Conservation (phyloP, 2,113 vertebrate genomes). For the Cyanoramphus novaezelandiae region DNA sequence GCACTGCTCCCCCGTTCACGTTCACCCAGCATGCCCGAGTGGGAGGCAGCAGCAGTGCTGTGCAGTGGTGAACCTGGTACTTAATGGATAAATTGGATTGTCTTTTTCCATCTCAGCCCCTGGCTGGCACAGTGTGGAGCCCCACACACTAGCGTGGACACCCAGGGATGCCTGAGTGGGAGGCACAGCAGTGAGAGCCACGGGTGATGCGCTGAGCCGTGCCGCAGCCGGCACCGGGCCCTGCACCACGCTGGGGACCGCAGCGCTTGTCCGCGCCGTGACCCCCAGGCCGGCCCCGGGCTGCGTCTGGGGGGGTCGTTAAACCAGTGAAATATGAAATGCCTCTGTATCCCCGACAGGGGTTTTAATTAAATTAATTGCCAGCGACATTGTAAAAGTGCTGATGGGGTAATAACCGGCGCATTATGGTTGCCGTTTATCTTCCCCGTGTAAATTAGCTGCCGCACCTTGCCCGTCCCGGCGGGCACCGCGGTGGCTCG, state of each 20-base stretch:
- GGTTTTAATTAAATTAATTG: slow-evolving; percentile 85
- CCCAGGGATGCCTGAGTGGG: background rate
- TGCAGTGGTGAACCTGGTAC: background rate
- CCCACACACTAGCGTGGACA: background rate
- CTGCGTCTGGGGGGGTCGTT: slow-evolving; percentile 44
- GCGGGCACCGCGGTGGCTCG: background rate
- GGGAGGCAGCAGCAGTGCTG: background rate
- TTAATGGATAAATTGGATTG: background rate
- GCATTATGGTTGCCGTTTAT: slow-evolving; percentile 59
- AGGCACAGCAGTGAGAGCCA: background rate
- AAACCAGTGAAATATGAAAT: slow-evolving; percentile 78
- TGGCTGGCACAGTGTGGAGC: background rate
- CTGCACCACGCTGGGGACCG: background rate
- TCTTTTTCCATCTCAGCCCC: background rate
- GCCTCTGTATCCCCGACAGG: slow-evolving; percentile 70
- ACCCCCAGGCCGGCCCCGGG: background rate
- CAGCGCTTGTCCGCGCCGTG: background rate
- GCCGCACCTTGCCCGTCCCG: slow-evolving; percentile 45
- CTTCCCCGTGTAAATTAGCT: slow-evolving; percentile 65
- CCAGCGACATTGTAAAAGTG: slow-evolving; percentile 77
- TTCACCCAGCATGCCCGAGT: background rate
- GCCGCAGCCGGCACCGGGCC: background rate
- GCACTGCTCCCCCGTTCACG: background rate
- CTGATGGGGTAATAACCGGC: slow-evolving; percentile 78
- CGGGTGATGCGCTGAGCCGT: background rate